Evolutionary conservation across 2,113 vertebrate genomes (phyloP).

Genomic region (Microcebus murinus): DNA sequence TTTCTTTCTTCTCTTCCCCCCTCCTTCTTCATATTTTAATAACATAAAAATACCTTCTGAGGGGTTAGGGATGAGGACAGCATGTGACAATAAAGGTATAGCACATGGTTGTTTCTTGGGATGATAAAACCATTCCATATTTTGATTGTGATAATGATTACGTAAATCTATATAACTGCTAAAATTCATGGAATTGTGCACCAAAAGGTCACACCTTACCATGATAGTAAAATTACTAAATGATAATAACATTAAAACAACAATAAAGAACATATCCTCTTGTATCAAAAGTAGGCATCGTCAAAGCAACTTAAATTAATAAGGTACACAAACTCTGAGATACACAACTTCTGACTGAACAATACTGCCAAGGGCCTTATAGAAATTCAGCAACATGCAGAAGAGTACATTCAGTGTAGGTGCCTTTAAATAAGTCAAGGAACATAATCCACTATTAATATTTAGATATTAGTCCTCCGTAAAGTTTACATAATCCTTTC

Average conservation of each 20-base stretch:
- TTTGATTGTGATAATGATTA: neutral
- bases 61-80: neutral
- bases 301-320: conserved; percentile 4
- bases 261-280: neutral
- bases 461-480: conserved; percentile 43
- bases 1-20: neutral
- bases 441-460: conserved; percentile 37
- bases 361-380: neutral
- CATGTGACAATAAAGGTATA: neutral
- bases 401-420: neutral
- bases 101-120: neutral
- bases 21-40: neutral
- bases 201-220: neutral
- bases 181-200: neutral
- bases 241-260: neutral
- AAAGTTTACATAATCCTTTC: conserved; percentile 55
- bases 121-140: neutral
- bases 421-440: conserved; percentile 51
- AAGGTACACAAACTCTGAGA: neutral
- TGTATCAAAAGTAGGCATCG: neutral
- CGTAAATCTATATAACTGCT: neutral
- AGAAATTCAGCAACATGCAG: neutral
- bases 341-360: neutral
- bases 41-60: neutral
- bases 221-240: neutral